Base-by-base conservation (phyloP, 2,888 invertebrate species). In the Diloba caeruleocephala region DNA sequence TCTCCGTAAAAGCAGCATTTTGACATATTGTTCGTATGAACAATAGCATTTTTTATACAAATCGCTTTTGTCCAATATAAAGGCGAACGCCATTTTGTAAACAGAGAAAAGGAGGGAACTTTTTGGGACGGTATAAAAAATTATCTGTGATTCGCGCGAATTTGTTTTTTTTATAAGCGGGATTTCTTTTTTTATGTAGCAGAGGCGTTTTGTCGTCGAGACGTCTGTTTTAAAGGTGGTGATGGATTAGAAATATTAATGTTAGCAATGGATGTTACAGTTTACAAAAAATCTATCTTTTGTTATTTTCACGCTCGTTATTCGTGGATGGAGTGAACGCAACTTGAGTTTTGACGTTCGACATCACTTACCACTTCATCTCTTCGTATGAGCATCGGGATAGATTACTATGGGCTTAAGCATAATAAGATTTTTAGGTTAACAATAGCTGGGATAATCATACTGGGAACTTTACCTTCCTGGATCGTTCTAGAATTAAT, bases 21-120 rank as follows among this genome's bases (percentile, higher is more conserved):
- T 85, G 86, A 87, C 86, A 87, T 86, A 87, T 87, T 88, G 84
- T 83, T 68, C 66, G 62, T 59, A 63, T 68, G 76, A 82, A 88
- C 86, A 87, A 88, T 83, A 72, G 79, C 71, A 79, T 83, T 84
- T 85, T 85, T 84, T 79, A 81, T 79, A 82, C 79, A 79, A 84
- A 85, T 84, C 69, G 76, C 79, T 75, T 79, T 83, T 81, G 81
- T 84, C 74, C 71, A 68, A 80, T 81, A 79, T 76, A 74, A 71
- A 68, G 60, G 63, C 44, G 41, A 55, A 34, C 62, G 58, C 72
- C 72, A 76, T 71, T 81, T 74, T 72, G 73, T 71, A 71, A 72
- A 70, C 68, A 49, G 48, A 41, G 52, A 55, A 70, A 57, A 63
- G 61, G 59, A 48, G 63, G 56, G 54, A 53, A 53, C 46, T 65